A percentile compares a stretch with the other conserved stretches of the same genome.
Conservation (phyloP, 1,140 invertebrate genomes). For the Pararge aegeria region DNA sequence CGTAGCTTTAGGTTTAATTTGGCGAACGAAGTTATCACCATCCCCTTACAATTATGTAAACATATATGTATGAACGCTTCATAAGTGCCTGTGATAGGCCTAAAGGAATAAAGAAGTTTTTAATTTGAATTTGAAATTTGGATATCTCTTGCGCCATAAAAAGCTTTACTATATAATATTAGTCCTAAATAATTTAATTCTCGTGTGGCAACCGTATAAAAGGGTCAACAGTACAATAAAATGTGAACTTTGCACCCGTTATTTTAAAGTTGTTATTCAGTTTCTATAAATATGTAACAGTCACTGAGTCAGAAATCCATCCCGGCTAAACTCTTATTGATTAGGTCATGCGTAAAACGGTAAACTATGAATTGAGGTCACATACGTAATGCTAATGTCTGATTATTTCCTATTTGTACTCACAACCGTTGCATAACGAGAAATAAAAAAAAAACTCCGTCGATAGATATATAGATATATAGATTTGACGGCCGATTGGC, state of each 20-base stretch:
- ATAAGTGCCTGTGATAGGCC: no score
- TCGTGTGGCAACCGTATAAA: background rate
- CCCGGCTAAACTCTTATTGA: constrained; percentile 31
- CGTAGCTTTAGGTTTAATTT: no score
- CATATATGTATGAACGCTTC: no score
- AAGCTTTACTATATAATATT: no score
- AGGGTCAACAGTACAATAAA: constrained; percentile 18
- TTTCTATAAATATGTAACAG: constrained; percentile 8
- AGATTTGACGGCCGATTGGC: no score
- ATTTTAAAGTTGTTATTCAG: constrained; percentile 24
- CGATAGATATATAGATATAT: constrained; percentile 3
- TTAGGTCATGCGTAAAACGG: constrained; percentile 40
- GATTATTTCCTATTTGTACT: constrained; percentile 26
- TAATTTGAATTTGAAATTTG: no score
- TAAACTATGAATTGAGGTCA: constrained; percentile 33
- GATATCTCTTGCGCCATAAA: no score
- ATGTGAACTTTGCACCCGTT: constrained; percentile 27
- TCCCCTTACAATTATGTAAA: no score
- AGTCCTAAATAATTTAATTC: background rate
- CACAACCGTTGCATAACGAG: constrained; percentile 3
- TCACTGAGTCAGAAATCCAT: constrained; percentile 27
- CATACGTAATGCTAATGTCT: constrained; percentile 13
- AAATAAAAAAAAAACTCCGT: no score
- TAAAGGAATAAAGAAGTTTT: no score
- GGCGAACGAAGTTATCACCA: no score